phyloP scores from a whole-genome alignment of 1,140 invertebrate genomes.

The Monochamus saltuarius region DNA sequence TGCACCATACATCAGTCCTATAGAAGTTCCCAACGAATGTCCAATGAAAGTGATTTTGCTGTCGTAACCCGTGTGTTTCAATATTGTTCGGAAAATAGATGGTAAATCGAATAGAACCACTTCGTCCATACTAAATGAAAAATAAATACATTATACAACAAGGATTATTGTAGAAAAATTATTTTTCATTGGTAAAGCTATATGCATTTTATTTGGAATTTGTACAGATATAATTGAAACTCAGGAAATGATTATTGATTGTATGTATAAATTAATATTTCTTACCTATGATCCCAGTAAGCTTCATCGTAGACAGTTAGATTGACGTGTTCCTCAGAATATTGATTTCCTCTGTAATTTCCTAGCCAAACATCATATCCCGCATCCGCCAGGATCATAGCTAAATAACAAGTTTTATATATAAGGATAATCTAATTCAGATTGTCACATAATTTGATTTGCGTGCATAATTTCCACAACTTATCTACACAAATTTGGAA shows the following conservation, averaged over 20 bases:
- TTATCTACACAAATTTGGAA: no score
- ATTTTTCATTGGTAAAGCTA: no score
- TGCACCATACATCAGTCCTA: conserved; percentile 52
- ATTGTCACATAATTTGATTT: no score
- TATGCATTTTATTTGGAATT: no score
- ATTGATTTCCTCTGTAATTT: conserved; percentile 68
- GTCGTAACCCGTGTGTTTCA: conserved; percentile 51
- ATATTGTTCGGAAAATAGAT: conserved; percentile 58
- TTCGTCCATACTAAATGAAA: conserved; percentile 55
- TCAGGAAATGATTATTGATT: no score
- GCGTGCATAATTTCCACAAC: no score
- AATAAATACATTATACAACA: not conserved
- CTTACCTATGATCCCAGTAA: conserved; percentile 63
- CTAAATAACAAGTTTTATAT: conserved; percentile 23
- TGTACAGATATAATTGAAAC: no score
- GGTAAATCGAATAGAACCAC: conserved; percentile 62
- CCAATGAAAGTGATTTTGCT: conserved; percentile 59
- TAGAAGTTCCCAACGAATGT: conserved; percentile 52
- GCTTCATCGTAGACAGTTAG: conserved; percentile 47
- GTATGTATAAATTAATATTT: not conserved
- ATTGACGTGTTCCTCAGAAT: conserved; percentile 56
- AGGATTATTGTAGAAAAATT: not conserved
- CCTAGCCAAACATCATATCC: conserved; percentile 71
- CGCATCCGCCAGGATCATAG: conserved; percentile 53
- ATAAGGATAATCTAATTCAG: no score